Evolutionary conservation across 2,113 vertebrate species (phyloP), one percentile per base, ranked within the genome.

Genomic region (Nannobrachium achirus): DNA sequence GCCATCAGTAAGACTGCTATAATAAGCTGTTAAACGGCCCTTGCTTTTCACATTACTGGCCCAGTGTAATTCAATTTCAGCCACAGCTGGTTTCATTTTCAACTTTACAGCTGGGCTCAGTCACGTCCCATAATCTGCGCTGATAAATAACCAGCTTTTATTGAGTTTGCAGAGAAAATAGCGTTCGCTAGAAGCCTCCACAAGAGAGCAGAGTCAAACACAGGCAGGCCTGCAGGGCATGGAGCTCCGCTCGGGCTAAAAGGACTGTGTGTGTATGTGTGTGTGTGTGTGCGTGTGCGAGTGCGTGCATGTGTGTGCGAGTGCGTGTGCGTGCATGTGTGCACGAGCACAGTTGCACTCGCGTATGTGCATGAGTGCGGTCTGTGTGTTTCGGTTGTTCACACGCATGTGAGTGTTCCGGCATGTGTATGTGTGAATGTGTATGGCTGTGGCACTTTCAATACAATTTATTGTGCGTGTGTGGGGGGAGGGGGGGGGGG

Each of bases 121-220:
- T 90, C 90, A 76, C 62, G 81, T 91, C 85, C 80, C 75, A 90
- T 89, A 90, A 91, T 83, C 82, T 76, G 80, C 87, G 88, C 90
- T 84, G 88, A 91, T 92, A 93, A 93, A 92, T 91, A 93, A 91
- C 85, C 77, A 48, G 64, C 75, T 90, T 92, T 91, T 91, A 93
- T 93, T 92, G 87, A 84, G 89, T 93, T 93, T 92, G 85, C 80
- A 88, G 88, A 91, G 87, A 89, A 93, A 92, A 92, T 76, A 91
- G 74, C 49, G 41, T 83, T 84, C 83, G 85, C 77, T 77, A 63
- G 86, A 91, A 91, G 89, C 75, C 82, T 83, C 70, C 71, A 66
- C 66, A n/a, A 65, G 73, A 72, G 69, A 77, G 10, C 76, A 20
- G 70, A 84, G 78, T 73, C 79, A 58, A 85, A 82, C 56, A 48